These are phyloP conservation scores for Hyla sarda DNA, from an alignment of 2,113 vertebrate species.

Conservation along the genomic window DNA sequence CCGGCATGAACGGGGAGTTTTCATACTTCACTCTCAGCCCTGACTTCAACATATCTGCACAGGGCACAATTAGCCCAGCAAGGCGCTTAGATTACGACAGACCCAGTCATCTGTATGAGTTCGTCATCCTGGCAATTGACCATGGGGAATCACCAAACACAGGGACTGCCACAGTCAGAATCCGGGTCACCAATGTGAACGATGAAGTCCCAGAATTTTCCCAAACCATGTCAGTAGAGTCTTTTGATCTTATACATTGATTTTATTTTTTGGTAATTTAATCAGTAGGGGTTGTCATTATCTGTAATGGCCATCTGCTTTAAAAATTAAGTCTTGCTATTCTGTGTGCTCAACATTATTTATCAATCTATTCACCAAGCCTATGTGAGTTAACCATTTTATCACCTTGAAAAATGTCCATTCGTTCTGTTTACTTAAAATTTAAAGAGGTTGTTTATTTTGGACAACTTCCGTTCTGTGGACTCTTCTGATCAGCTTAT, in stretches of 20 bases:
- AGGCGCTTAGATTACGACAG: constrained; percentile 81
- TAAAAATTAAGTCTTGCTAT: neutral
- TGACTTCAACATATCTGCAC: constrained; percentile 84
- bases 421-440: neutral
- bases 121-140: constrained; percentile 87
- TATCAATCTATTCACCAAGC: neutral
- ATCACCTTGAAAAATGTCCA: neutral
- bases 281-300: neutral
- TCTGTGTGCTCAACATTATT: neutral
- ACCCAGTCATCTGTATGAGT: constrained; percentile 86
- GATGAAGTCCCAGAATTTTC: constrained; percentile 87
- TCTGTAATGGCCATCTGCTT: constrained; percentile 12
- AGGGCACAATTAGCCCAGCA: constrained; percentile 83
- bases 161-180: constrained; percentile 84
- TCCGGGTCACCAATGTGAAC: constrained; percentile 87
- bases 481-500: neutral
- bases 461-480: neutral
- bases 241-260: neutral
- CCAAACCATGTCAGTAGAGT: constrained; percentile 77
- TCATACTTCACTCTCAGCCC: constrained; percentile 83
- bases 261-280: neutral
- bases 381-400: neutral
- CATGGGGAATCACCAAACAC: constrained; percentile 80
- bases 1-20: constrained; percentile 81
- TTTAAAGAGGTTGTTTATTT: neutral